A percentile compares a stretch with the other conserved stretches of the same genome.
These are phyloP conservation scores for Heliconius hermathena DNA, from an alignment of 1,140 invertebrate species.

Conservation along the genomic window DNA sequence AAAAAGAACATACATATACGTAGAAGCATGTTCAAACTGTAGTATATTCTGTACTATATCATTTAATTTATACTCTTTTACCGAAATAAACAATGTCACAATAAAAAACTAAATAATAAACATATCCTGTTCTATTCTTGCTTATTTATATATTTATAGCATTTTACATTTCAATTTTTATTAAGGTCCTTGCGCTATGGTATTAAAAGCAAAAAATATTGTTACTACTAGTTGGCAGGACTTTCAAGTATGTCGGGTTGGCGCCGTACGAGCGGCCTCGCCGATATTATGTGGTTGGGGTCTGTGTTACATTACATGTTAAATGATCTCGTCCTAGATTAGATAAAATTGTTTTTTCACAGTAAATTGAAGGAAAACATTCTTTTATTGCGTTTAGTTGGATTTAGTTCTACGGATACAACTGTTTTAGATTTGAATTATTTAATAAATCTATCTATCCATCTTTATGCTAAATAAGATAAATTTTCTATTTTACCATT, in stretches of 20 bases:
- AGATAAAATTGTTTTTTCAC: conserved; percentile 7
- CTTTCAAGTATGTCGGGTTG: conserved; percentile 51
- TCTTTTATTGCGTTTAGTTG: background rate
- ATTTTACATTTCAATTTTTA: background rate
- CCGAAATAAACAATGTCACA: background rate
- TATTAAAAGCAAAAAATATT: conserved; percentile 33
- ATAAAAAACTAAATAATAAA: background rate
- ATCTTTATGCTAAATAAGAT: no score
- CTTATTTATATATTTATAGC: background rate
- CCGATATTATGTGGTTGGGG: conserved; percentile 50
- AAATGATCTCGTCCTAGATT: conserved; percentile 28
- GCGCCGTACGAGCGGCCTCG: conserved; percentile 50
- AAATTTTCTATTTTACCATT: no score
- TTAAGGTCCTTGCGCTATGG: conserved; percentile 6
- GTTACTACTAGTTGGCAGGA: conserved; percentile 52
- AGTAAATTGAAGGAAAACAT: background rate
- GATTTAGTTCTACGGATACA: background rate
- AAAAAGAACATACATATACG: no score
- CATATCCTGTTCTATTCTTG: background rate
- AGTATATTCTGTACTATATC: no score
- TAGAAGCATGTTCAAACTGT: no score
- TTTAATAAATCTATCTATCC: background rate
- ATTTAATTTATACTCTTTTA: no score
- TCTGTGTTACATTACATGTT: conserved; percentile 19
- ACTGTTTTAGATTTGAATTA: background rate